Conservation (phyloP, 2,113 vertebrate species). For the Lampris incognitus region DNA sequence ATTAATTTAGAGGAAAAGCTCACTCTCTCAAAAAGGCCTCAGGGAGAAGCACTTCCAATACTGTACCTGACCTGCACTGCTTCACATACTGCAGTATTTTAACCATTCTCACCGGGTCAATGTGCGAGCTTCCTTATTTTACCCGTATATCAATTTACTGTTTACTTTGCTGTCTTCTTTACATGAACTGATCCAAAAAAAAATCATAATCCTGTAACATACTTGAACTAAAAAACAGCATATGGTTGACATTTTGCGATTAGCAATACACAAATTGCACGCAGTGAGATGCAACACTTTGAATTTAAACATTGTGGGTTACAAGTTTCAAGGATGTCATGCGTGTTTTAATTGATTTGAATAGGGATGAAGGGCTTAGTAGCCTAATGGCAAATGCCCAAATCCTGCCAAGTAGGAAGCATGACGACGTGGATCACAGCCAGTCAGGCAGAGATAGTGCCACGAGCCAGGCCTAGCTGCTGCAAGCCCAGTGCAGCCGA, state of each 20-base stretch:
- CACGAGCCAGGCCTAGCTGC: slow-evolving; percentile 36
- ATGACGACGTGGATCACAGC: slow-evolving; percentile 59
- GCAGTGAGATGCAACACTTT: slow-evolving; percentile 11
- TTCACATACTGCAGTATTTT: too few relatives aligned
- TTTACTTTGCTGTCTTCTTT: not conserved
- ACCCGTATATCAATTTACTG: not conserved
- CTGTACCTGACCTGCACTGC: not conserved
- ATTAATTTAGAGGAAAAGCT: too few relatives aligned
- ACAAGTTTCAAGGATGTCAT: not conserved
- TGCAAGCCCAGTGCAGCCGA: slow-evolving; percentile 17
- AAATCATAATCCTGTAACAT: not conserved
- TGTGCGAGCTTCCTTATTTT: too few relatives aligned
- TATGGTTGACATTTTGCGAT: not conserved
- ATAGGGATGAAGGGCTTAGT: slow-evolving; percentile 44
- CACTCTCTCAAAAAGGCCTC: too few relatives aligned
- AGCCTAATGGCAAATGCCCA: slow-evolving; percentile 61
- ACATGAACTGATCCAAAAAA: not conserved
- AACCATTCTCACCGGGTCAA: too few relatives aligned
- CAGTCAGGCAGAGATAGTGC: slow-evolving; percentile 7
- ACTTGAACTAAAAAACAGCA: not conserved
- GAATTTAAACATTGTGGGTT: not conserved
- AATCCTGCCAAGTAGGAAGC: slow-evolving; percentile 63
- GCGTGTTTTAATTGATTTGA: slow-evolving; percentile 10
- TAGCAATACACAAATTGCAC: not conserved
- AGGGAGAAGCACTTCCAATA: not conserved